Conservation (phyloP, 2,888 invertebrate genomes). For the Cephalotes varians region DNA sequence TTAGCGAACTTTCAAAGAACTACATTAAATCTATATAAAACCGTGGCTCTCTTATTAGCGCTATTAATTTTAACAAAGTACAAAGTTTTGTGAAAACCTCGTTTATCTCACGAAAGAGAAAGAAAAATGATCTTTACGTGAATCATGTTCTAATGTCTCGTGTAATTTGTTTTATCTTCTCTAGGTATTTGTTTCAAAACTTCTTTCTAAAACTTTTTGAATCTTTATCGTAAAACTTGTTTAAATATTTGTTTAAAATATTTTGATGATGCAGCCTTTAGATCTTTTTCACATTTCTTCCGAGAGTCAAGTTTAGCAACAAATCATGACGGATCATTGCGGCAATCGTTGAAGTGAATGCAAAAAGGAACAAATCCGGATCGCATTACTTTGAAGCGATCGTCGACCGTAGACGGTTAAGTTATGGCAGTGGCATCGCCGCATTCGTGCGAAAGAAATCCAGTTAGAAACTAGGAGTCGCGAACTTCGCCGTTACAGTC, state of each 20-base stretch:
- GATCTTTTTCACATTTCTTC: neutral
- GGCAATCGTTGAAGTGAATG: neutral
- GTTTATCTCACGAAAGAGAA: neutral
- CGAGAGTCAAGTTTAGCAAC: slow-evolving; percentile 7
- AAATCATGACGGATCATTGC: slow-evolving; percentile 2
- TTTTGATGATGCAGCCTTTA: neutral
- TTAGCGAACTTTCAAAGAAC: neutral
- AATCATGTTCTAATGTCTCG: neutral
- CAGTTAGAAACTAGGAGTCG: slow-evolving; percentile 46
- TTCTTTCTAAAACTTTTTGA: neutral
- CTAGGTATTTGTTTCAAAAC: neutral
- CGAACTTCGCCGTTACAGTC: slow-evolving; percentile 39
- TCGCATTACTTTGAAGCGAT: slow-evolving; percentile 6
- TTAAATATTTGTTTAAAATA: neutral
- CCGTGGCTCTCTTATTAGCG: slow-evolving; percentile 18
- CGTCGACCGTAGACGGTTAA: slow-evolving; percentile 33
- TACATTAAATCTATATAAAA: neutral
- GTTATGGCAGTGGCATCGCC: slow-evolving; percentile 35
- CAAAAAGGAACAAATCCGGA: slow-evolving; percentile 21
- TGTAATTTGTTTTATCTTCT: neutral
- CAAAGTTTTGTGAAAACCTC: neutral
- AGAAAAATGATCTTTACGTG: neutral
- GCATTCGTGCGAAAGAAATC: slow-evolving; percentile 44
- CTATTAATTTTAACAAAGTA: neutral
- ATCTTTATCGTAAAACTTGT: neutral